Evolutionary conservation across 2,113 vertebrate genomes (phyloP), one percentile per base, ranked within the genome.

Genomic region (Aphyosemion australe): DNA sequence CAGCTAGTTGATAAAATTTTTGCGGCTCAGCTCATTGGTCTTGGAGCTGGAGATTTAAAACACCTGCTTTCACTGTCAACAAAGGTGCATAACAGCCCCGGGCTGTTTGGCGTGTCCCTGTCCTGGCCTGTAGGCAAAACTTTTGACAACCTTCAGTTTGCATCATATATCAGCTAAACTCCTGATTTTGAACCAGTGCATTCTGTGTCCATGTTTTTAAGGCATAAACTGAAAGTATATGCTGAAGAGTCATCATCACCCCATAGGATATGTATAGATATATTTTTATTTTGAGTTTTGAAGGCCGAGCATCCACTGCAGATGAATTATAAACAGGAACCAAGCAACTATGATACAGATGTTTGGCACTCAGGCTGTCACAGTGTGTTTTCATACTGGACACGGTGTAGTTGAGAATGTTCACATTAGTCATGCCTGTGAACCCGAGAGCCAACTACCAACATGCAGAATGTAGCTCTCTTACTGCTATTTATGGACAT

Each of bases 401-500:
- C 61, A 37, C 46, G 12, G 18, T 48, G 59, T 13, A 0, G 63
- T 37, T 72, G 61, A 63, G 58, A 67, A 50, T 8, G 6, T 34
- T 75, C 41, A 21, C 54, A 72, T 74, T 60, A 66, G 67, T 83
- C 53, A 57, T 72, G 46, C 21, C 19, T 63, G 47, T 62, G 39
- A 76, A 68, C 10, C 58, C 18, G 0, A 18, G 32, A 63, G 39
- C 61, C 14, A 63, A 63, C 43, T 60, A 64, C 48, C 58, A 69
- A 70, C 60, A 74, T 39, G 60, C 19, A 60, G 39, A 65, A 60
- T 65, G 74, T 66, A 58, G 52, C 46, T 58, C 37, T 57, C 41
- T 69, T 46, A 70, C 19, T 20, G 69, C 53, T 69, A 55, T 72
- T 78, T 76, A 71, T 70, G 56, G 57, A 61, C 56, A 41, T 74